A percentile compares a stretch with the other conserved stretches of the same genome.
These are phyloP conservation scores for Lamellibrachia satsuma DNA, from an alignment of 2,888 invertebrate species.

Conservation along the genomic window DNA sequence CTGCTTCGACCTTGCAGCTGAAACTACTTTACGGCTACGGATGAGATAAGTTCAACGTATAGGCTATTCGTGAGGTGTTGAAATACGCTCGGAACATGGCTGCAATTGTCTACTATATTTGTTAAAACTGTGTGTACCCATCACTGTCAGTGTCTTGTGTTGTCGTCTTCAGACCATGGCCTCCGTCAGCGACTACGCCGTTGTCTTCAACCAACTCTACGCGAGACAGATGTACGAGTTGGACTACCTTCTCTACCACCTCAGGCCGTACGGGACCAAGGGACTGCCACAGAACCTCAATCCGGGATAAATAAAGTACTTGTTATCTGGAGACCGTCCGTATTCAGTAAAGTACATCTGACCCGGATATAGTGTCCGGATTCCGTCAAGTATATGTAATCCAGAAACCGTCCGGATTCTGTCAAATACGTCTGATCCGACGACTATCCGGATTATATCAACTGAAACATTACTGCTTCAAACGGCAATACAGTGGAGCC, in stretches of 20 bases:
- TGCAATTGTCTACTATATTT: too few relatives aligned
- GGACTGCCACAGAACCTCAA: not conserved
- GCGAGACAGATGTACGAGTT: not conserved
- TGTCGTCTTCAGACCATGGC: not conserved
- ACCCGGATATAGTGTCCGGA: not conserved
- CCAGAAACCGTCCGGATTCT: not conserved
- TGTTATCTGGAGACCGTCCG: not conserved
- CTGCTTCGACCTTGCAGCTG: too few relatives aligned
- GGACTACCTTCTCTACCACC: not conserved
- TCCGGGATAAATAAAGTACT: not conserved
- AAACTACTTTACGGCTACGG: too few relatives aligned
- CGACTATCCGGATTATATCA: not conserved
- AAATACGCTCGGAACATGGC: too few relatives aligned
- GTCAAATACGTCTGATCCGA: not conserved
- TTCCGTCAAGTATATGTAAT: not conserved
- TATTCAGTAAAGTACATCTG: not conserved
- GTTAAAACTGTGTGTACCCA: not conserved
- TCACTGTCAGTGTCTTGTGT: not conserved
- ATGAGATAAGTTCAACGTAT: too few relatives aligned
- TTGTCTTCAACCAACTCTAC: not conserved
- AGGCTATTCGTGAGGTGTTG: too few relatives aligned
- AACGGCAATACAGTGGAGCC: too few relatives aligned
- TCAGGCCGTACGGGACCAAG: not conserved
- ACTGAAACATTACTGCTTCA: too few relatives aligned
- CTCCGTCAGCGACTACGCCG: not conserved